A percentile compares a stretch with the other conserved stretches of the same genome.
Evolutionary conservation across 2,797 vertebrate species (phyloP).

Genomic region (Galago senegalensis): DNA sequence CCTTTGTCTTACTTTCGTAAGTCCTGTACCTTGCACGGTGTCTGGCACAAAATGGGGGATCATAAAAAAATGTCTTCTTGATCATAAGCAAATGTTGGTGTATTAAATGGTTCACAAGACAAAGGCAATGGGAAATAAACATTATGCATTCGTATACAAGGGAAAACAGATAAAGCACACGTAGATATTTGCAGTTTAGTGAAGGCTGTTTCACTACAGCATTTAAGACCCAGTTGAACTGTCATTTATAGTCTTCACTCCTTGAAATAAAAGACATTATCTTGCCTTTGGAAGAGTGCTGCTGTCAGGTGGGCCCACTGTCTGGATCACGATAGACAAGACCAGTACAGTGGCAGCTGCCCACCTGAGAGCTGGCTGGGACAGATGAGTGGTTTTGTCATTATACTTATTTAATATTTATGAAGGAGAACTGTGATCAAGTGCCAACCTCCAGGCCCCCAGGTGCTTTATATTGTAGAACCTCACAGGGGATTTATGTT

Average conservation of each 20-base stretch:
- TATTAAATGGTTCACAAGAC: background rate
- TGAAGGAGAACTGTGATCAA: constrained; percentile 13
- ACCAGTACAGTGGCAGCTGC: background rate
- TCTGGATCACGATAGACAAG: background rate
- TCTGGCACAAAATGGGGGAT: background rate
- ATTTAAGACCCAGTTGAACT: background rate
- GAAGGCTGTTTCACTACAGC: background rate
- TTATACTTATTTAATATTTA: constrained; percentile 62
- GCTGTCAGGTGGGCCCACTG: background rate
- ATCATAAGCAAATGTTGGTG: background rate
- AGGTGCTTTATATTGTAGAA: background rate
- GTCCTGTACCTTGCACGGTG: background rate
- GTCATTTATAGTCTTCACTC: background rate
- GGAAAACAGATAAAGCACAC: background rate
- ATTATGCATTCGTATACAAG: background rate
- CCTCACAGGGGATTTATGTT: background rate
- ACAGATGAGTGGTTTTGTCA: background rate
- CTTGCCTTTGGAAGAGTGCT: background rate
- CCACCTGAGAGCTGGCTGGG: background rate
- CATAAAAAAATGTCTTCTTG: background rate
- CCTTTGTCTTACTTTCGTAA: background rate
- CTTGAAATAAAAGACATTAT: background rate
- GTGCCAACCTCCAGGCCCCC: background rate
- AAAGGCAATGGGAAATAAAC: background rate
- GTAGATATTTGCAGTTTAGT: background rate